Percentiles rank a stretch among this genome's conserved stretches.
Evolutionary conservation across 2,113 vertebrate species (phyloP).

Genomic region (Indri indri): DNA sequence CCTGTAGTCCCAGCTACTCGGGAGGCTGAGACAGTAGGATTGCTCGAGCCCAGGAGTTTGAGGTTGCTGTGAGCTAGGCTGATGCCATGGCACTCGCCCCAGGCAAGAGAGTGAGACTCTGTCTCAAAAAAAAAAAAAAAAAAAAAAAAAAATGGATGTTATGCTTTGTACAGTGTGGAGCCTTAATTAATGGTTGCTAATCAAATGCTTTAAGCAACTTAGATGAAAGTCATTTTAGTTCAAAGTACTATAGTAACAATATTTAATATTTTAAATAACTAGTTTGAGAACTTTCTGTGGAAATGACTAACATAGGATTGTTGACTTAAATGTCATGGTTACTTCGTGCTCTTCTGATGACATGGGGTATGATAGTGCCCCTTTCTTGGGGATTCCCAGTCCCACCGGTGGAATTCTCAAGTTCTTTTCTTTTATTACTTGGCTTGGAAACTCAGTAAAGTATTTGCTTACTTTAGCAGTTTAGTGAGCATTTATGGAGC

Average conservation of each 20-base stretch:
- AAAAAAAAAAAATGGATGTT: no score
- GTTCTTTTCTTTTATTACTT: background rate
- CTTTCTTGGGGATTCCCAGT: background rate
- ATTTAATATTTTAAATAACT: slow-evolving; percentile 27
- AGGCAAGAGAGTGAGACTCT: no score
- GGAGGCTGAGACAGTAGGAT: no score
- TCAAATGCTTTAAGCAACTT: background rate
- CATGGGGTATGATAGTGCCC: background rate
- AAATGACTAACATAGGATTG: background rate
- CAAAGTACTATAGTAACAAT: background rate
- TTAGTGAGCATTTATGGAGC: background rate
- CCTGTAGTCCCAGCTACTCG: no score
- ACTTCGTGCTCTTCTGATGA: background rate
- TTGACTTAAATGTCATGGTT: background rate
- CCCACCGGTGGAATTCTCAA: background rate
- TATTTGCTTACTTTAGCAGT: background rate
- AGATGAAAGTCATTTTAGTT: slow-evolving; percentile 39
- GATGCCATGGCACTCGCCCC: no score
- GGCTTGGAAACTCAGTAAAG: background rate
- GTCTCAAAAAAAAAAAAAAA: no score
- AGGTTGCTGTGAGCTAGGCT: no score
- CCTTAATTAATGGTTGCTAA: slow-evolving; percentile 35
- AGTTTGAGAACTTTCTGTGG: slow-evolving; percentile 10
- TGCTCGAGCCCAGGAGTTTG: no score
- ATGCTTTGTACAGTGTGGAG: background rate